These are phyloP conservation scores for Strix aluco DNA, from an alignment of 2,113 vertebrate genomes.

Conservation along the genomic window DNA sequence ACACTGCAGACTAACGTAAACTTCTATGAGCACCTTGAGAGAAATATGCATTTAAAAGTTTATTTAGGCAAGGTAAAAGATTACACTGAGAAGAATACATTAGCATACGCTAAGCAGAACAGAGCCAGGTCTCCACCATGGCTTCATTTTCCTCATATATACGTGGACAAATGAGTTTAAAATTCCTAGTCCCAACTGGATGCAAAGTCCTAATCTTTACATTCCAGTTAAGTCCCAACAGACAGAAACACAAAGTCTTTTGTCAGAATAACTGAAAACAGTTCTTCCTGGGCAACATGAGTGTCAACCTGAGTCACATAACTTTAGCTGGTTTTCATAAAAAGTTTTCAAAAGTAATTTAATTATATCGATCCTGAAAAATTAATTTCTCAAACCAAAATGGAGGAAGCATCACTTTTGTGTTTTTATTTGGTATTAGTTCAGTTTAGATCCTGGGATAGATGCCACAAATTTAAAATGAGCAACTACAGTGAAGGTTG, in stretches of 20 bases:
- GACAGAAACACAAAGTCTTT: neutral
- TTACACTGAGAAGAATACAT: neutral
- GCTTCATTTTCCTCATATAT: neutral
- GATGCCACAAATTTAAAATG: neutral
- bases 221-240: neutral
- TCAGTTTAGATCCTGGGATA: neutral
- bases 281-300: neutral
- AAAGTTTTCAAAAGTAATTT: neutral
- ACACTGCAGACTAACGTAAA: constrained; percentile 14
- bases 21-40: constrained; percentile 52
- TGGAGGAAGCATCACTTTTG: neutral
- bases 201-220: neutral
- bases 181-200: neutral
- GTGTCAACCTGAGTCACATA: neutral
- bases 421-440: neutral
- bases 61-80: constrained; percentile 40
- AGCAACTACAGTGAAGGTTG: neutral
- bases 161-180: neutral
- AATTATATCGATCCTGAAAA: neutral
- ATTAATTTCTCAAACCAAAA: neutral
- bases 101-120: neutral
- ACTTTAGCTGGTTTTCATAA: neutral
- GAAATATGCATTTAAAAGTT: constrained; percentile 38
- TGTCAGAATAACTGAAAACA: neutral
- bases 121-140: neutral